Percentiles rank a stretch among this genome's conserved stretches.
Conservation (phyloP, 2,888 invertebrate species). For the Callosobruchus maculatus region DNA sequence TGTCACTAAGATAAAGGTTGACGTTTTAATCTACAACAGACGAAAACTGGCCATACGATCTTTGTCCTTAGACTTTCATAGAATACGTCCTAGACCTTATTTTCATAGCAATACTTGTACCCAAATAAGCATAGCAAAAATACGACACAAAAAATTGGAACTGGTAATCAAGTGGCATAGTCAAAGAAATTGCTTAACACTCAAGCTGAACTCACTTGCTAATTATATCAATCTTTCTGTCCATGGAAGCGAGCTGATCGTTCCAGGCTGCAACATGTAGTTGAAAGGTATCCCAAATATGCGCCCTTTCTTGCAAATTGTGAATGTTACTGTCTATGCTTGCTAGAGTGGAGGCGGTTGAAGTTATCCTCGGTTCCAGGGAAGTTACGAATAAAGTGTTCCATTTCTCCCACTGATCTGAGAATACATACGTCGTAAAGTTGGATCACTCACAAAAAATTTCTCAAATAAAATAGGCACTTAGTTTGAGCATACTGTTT, state of each 20-base stretch:
- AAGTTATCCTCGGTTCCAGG: conserved; percentile 48
- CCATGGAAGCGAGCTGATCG: conserved; percentile 51
- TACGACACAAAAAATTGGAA: too few relatives aligned
- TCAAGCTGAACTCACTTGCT: conserved; percentile 41
- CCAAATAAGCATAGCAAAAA: too few relatives aligned
- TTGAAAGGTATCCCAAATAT: conserved; percentile 55
- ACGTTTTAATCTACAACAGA: too few relatives aligned
- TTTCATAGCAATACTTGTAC: too few relatives aligned
- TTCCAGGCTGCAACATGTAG: conserved; percentile 55
- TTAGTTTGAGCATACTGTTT: too few relatives aligned
- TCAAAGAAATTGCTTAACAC: neutral
- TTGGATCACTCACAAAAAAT: too few relatives aligned
- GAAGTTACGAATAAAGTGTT: conserved; percentile 45
- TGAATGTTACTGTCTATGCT: conserved; percentile 51
- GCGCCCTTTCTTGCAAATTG: conserved; percentile 51
- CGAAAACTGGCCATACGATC: too few relatives aligned
- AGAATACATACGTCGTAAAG: conserved; percentile 1
- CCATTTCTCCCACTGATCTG: conserved; percentile 47
- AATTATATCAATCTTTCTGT: conserved; percentile 52
- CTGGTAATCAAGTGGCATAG: too few relatives aligned
- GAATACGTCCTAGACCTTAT: too few relatives aligned
- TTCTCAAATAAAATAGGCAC: too few relatives aligned
- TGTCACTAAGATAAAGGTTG: too few relatives aligned
- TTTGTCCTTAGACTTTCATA: too few relatives aligned
- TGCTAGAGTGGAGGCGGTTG: conserved; percentile 43